phyloP scores from a whole-genome alignment of 2,888 invertebrate species.

The Drosophila diplacantha region DNA sequence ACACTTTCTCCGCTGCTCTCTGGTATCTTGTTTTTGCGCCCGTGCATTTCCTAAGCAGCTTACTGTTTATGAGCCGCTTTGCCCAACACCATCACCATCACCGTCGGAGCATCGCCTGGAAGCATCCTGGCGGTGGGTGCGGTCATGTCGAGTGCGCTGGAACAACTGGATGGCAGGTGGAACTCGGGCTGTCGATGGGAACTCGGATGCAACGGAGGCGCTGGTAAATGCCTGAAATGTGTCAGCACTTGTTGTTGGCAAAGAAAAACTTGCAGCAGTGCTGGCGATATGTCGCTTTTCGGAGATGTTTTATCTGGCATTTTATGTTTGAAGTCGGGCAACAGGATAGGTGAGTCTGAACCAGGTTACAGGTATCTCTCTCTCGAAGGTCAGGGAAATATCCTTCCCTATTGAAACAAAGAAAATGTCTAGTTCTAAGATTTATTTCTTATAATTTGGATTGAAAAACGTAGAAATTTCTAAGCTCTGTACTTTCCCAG shows the following conservation, averaged over 20 bases:
- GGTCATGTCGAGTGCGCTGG: conserved; percentile 35
- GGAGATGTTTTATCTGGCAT: not conserved
- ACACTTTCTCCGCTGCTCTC: conserved; percentile 17
- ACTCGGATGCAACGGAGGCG: conserved; percentile 29
- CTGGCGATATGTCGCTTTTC: not conserved
- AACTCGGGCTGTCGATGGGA: conserved; percentile 4
- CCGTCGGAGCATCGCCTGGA: conserved; percentile 22
- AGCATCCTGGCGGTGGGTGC: conserved; percentile 15
- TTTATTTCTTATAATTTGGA: accelerated
- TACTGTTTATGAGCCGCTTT: conserved; percentile 69
- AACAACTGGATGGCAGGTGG: conserved; percentile 43
- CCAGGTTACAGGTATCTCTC: not conserved
- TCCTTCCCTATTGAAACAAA: not conserved
- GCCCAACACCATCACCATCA: conserved; percentile 41
- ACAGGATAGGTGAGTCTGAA: not conserved
- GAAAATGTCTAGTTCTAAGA: accelerated
- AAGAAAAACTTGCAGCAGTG: conserved; percentile 33
- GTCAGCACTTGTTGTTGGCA: conserved; percentile 54
- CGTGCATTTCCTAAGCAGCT: conserved; percentile 64
- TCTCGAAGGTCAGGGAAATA: too few species aligned
- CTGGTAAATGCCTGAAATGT: conserved; percentile 64
- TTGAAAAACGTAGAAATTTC: not conserved
- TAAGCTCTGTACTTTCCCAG: not conserved
- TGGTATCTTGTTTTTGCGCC: conserved; percentile 41
- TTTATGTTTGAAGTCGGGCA: too few species aligned